Evolutionary conservation across 2,888 invertebrate genomes (phyloP), one percentile per base, ranked within the genome.

Genomic region (Rambutsinella grinnellia): DNA sequence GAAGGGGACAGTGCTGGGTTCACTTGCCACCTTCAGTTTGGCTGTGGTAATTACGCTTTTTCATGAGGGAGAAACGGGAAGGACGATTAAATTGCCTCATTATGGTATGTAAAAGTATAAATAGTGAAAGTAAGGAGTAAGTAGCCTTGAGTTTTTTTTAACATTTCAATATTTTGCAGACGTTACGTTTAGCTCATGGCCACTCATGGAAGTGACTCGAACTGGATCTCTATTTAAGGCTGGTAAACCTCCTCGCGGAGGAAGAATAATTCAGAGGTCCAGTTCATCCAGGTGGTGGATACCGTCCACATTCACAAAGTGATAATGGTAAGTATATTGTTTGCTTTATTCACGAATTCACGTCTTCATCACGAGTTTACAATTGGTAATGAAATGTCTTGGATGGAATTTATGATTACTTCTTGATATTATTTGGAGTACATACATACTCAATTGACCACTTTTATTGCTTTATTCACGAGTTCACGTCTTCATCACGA

Each of bases 171-270:
- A 21, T 23, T 54, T 10, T 10, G 28, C 23, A 79, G 79, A 75
- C 3, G 60, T 79, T 3, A 67, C 36, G n/a, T 79, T 79, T 61
- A 76, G 79, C 0, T 66, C 44, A 5, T 79, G 79, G 79, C 79
- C 79, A 10, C 53, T 79, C 17, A 72, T 79, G 79, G 79, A 79
- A 47, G 56, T 79, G 1, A 68, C 60, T 1, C 71, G 63, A 62
- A 63, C 23, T 3, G 58, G 65, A 60, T 2, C 15, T 28, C 61
- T 21, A 15, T 61, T 36, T 13, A 53, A 53, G 8, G 17, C 8
- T 56, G 21, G 56, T 56, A 3, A 3, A 19, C 10, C 6, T 6
- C 36, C 36, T 36, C 13, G 13, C 13, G 13, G 36, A 5, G 36
- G 36, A 36, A 36, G 36, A 13, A 36, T 5, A 5, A 36, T 36